Conservation (phyloP, 2,113 vertebrate genomes). For the Circaetus gallicus region DNA sequence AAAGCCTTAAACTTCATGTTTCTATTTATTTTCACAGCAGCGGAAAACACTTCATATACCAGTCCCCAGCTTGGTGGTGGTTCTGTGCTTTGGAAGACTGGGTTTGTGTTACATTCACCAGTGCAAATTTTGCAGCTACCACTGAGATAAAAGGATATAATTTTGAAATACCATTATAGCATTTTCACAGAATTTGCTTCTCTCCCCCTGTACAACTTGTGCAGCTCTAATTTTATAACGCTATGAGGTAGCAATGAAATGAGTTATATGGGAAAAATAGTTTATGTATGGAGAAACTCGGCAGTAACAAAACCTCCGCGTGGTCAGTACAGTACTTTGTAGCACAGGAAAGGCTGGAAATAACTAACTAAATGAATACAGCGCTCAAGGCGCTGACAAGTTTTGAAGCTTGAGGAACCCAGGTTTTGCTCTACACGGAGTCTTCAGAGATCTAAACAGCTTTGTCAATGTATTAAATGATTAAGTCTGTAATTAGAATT, state of each 20-base stretch:
- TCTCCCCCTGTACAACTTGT: too few relatives aligned
- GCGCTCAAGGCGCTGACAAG: too few relatives aligned
- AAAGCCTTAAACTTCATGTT: not conserved
- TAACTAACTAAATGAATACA: not conserved
- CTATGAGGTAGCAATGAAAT: fast-evolving
- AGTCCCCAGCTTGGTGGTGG: not conserved
- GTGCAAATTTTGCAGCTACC: not conserved
- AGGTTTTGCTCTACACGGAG: not conserved
- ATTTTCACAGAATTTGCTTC: not conserved
- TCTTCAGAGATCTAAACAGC: not conserved
- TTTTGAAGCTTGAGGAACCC: not conserved
- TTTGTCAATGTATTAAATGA: not conserved
- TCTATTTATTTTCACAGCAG: not conserved
- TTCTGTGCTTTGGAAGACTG: not conserved
- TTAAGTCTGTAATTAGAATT: not conserved
- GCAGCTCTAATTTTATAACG: not conserved
- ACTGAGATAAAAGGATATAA: not conserved
- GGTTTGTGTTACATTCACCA: not conserved
- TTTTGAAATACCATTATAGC: not conserved
- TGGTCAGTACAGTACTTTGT: not conserved
- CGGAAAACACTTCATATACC: fast-evolving
- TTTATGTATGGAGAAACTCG: not conserved
- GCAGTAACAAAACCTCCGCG: not conserved
- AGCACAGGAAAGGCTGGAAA: not conserved
- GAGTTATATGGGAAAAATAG: not conserved